A percentile compares a stretch with the other conserved stretches of the same genome.
Evolutionary conservation across 2,113 vertebrate species (phyloP).

Genomic region (Lophius piscatorius): DNA sequence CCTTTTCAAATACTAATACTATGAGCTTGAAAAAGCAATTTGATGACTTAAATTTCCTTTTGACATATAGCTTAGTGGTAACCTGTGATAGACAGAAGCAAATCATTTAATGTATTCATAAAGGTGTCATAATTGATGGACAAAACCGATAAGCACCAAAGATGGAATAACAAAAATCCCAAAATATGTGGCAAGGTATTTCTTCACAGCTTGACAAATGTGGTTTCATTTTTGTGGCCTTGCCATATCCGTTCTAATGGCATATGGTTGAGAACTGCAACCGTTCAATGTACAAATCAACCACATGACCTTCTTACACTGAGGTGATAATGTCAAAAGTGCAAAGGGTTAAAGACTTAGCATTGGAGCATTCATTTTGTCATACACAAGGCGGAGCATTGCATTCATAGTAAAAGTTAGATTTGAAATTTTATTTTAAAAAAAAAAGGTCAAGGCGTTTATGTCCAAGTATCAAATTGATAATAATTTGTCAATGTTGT

Average conservation of each 20-base stretch:
- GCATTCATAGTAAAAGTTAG: too few relatives aligned
- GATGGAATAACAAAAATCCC: not conserved
- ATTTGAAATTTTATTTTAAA: too few relatives aligned
- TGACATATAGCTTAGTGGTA: not conserved
- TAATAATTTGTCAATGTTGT: too few relatives aligned
- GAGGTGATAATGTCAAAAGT: slow-evolving; percentile 49
- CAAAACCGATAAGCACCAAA: not conserved
- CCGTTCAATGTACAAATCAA: slow-evolving; percentile 53
- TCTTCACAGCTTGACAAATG: not conserved
- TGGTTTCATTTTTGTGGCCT: not conserved
- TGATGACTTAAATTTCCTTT: not conserved
- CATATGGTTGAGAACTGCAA: slow-evolving; percentile 23
- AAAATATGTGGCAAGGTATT: not conserved
- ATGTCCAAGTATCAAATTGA: too few relatives aligned
- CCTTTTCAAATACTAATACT: slow-evolving; percentile 5
- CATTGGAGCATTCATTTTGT: too few relatives aligned
- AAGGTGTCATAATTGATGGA: not conserved
- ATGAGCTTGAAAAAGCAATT: not conserved
- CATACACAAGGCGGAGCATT: too few relatives aligned
- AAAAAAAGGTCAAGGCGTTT: too few relatives aligned
- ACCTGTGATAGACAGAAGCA: not conserved
- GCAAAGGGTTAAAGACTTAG: slow-evolving; percentile 34
- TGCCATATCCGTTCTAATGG: not conserved
- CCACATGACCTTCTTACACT: slow-evolving; percentile 30
- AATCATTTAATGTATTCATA: not conserved